Evolutionary conservation across 2,113 vertebrate genomes (phyloP), one percentile per base, ranked within the genome.

Genomic region (Brachyhypopomus gauderio): DNA sequence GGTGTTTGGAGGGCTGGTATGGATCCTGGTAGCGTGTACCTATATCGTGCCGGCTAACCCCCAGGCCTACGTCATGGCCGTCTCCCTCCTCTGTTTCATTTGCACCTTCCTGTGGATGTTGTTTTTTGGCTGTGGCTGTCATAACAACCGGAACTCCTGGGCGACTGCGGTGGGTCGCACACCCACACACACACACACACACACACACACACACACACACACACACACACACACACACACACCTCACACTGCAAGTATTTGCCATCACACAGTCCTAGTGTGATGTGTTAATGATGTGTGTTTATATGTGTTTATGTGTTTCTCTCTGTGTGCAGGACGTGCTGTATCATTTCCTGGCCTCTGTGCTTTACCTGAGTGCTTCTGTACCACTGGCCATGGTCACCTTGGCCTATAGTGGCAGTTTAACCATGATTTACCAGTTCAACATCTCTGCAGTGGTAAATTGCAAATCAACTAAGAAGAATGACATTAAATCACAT

Each of bases 31-130:
- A 2, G 93, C 94, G 0, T 92, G 90, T 3, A 92, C 92, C 0
- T 67, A 74, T 0, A 92, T 95, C 72, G n/a, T 23, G 0, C 80
- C 92, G 0, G 0, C 66, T 0, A 89, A 94, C 66, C 81, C 92
- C 45, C 94, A 93, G 88, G 95, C 91, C 81, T 96, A 94, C 92
- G 94, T 95, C 63, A 96, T 96, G 93, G 92, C 93, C 0, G 94
- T 95, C 34, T 94, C 95, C 0, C 86, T 96, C 66, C 94, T 95
- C 87, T 95, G 94, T 86, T 96, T 96, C 12, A 3, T 92, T 34
- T 59, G 91, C 73, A 95, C 94, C 0, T 93, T 93, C 0, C 3
- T 90, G 73, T 91, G 95, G 90, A 41, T 94, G 67, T 0, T 94
- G 36, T 59, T 94, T 34, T 96, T 95, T 25, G 56, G 89, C 66